Evolutionary conservation across 2,797 vertebrate genomes (phyloP).

Genomic region (Rhabdomys pumilio): DNA sequence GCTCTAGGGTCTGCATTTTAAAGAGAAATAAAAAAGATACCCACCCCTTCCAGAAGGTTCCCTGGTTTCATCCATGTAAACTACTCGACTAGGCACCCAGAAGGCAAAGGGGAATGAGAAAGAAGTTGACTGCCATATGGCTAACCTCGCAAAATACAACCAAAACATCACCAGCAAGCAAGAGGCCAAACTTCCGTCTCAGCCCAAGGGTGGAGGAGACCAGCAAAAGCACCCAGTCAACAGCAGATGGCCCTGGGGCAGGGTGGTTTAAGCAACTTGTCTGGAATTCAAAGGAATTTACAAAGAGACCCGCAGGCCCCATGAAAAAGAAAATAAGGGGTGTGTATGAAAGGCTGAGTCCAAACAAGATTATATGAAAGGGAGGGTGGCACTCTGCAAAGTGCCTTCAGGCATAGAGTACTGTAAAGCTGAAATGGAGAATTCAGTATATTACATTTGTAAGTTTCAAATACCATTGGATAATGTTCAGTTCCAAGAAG

Average conservation of each 20-base stretch:
- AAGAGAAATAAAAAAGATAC: not conserved
- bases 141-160: not conserved
- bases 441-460: slow-evolving; percentile 53
- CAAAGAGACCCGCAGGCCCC: slow-evolving; percentile 72
- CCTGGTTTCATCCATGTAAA: not conserved
- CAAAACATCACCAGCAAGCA: not conserved
- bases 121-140: not conserved
- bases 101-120: not conserved
- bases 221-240: not conserved
- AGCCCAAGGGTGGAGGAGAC: not conserved
- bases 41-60: not conserved
- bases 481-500: not conserved
- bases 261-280: slow-evolving; percentile 68
- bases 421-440: slow-evolving; percentile 68
- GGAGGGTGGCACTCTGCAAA: slow-evolving; percentile 53
- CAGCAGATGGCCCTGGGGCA: not conserved
- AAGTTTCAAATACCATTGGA: slow-evolving; percentile 40
- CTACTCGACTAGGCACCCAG: not conserved
- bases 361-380: slow-evolving; percentile 62
- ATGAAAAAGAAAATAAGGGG: not conserved
- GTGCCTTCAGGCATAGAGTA: slow-evolving; percentile 33
- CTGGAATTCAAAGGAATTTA: slow-evolving; percentile 59
- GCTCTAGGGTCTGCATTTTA: slow-evolving; percentile 28
- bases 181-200: not conserved
- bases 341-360: slow-evolving; percentile 1